Evolutionary conservation across 2,113 vertebrate genomes (phyloP), one percentile per base, ranked within the genome.

Genomic region (Stigmatopora argus): DNA sequence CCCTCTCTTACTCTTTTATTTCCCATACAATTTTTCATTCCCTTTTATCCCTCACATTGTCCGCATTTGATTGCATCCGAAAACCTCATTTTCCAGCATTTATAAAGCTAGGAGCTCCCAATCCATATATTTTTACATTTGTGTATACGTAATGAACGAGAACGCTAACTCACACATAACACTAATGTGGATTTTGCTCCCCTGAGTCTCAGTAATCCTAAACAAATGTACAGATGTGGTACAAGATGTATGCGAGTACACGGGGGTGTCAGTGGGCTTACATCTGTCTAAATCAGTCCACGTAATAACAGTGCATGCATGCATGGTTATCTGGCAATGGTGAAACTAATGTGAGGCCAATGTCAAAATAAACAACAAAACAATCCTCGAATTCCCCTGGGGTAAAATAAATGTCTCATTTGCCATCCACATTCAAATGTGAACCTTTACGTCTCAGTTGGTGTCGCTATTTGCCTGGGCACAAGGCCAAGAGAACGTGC

Each of bases 41-140:
- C 86, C 80, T 87, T 89, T 87, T 80, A 83, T 83, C 74, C 72
- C 77, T 67, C 67, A 70, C 62, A 73, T 84, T 87, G 85, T 70
- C 70, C 79, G 63, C 67, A 60, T 62, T 62, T 66, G 64, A 70
- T 72, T 62, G 21, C 71, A 47, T 75, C 70, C 71, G 73, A 72
- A 67, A 79, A 85, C 26, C n/a, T 72, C 44, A 72, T 78, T 78
- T 80, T 71, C 71, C 2, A 21, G 59, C 72, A 74, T 82, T 77
- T 73, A 80, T 75, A 65, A 81, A 83, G 76, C 65, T 19, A 70
- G 46, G 18, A 70, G 77, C 78, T n/a, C 62, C 46, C 11, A 23
- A 23, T 8, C 21, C 17, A 12, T 18, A 12, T 44, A 21, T 57
- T 46, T 75, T 35, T 67, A 38, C 57, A 51, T 34, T 67, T 62